These are phyloP conservation scores for Hylaeus anthracinus DNA, from an alignment of 1,140 invertebrate genomes.

Conservation along the genomic window DNA sequence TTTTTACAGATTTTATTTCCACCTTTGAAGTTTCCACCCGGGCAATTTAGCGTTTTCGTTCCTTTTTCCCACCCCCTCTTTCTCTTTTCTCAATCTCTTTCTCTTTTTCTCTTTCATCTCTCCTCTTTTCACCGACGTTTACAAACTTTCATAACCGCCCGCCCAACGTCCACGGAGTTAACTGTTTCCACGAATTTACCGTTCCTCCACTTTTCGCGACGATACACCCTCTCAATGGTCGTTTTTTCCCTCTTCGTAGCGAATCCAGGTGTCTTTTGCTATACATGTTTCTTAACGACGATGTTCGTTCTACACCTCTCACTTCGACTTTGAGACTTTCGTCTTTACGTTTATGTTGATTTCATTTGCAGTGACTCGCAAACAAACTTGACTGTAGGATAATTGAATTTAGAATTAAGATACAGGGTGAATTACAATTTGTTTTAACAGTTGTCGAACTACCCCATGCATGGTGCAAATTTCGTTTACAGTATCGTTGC, in stretches of 20 bases:
- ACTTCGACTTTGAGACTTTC: constrained; percentile 18
- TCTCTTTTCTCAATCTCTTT: not conserved
- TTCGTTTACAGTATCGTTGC: too few species aligned
- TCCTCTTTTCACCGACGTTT: constrained; percentile 50
- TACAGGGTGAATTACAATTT: too few species aligned
- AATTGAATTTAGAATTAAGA: too few species aligned
- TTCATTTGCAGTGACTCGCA: too few species aligned
- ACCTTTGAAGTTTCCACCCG: constrained; percentile 40
- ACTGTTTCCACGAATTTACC: constrained; percentile 47
- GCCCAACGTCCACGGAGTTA: constrained; percentile 30
- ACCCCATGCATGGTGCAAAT: too few species aligned
- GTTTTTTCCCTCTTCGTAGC: not conserved
- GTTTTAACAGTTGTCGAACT: too few species aligned
- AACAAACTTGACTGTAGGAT: too few species aligned
- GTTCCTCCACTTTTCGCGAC: constrained; percentile 17
- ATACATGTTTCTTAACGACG: constrained; percentile 43
- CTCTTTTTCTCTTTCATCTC: constrained; percentile 6
- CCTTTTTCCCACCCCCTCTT: not conserved
- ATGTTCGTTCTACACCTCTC: too few species aligned
- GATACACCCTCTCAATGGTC: not conserved
- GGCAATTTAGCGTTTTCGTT: constrained; percentile 47
- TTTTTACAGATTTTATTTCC: constrained; percentile 65
- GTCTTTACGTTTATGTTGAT: constrained; percentile 16
- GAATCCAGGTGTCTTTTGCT: not conserved
- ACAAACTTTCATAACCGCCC: constrained; percentile 55